Percentiles rank a stretch among this genome's conserved stretches.
Evolutionary conservation across 2,113 vertebrate genomes (phyloP).

Genomic region (Myxocyprinus asiaticus): DNA sequence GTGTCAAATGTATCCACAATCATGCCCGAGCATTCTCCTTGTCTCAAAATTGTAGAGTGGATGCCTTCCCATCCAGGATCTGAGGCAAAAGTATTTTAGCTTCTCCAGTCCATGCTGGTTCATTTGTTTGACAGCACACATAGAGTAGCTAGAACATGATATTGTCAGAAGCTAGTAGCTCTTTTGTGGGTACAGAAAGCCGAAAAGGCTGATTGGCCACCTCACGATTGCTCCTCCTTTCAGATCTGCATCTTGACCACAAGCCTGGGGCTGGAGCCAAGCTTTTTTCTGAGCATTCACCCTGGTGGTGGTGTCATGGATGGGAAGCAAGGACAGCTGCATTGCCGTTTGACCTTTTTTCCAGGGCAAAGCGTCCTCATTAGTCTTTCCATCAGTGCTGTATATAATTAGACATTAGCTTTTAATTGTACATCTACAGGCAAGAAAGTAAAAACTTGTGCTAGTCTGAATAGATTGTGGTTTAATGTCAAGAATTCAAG

Average conservation of each 20-base stretch:
- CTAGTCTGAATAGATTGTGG: constrained; percentile 9
- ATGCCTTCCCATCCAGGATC: constrained; percentile 24
- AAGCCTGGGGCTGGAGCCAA: constrained; percentile 5
- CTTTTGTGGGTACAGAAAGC: constrained; percentile 11
- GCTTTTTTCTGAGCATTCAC: not conserved
- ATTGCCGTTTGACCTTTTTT: not conserved
- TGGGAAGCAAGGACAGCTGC: not conserved
- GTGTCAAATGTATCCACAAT: constrained; percentile 4
- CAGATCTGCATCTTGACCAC: constrained; percentile 22
- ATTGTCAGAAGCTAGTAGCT: constrained; percentile 10
- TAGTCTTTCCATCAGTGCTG: constrained; percentile 1
- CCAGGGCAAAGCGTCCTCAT: not conserved
- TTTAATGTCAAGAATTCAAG: constrained; percentile 42
- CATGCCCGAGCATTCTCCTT: not conserved
- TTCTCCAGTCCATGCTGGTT: not conserved
- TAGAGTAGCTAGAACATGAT: constrained; percentile 22
- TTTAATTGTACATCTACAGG: not conserved
- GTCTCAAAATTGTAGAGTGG: constrained; percentile 37
- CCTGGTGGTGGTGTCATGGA: constrained; percentile 5
- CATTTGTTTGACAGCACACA: not conserved
- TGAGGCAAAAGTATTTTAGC: constrained; percentile 24
- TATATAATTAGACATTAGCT: not conserved
- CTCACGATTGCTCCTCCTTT: not conserved
- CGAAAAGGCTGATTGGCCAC: not conserved
- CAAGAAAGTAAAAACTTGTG: constrained; percentile 10